These are phyloP conservation scores for Rhinopomastus cyanomelas DNA, from an alignment of 2,113 vertebrate genomes.

Conservation along the genomic window DNA sequence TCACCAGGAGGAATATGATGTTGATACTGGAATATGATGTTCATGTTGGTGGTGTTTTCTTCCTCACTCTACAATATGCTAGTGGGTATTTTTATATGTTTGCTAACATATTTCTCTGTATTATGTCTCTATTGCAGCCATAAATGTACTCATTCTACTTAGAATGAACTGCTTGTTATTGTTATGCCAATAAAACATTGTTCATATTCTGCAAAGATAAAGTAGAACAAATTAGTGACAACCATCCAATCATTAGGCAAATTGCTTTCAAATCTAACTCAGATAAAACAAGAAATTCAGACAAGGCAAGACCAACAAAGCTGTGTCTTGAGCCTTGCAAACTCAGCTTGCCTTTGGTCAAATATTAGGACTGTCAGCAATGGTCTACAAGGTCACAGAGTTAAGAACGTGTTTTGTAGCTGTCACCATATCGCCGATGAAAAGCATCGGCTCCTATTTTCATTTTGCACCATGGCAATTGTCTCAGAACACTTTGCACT, in stretches of 20 bases:
- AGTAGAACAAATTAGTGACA: neutral
- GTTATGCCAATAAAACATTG: neutral
- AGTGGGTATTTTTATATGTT: neutral
- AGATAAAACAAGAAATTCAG: neutral
- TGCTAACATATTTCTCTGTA: neutral
- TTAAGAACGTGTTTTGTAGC: neutral
- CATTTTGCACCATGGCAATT: neutral
- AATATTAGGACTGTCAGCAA: neutral
- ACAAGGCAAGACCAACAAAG: neutral
- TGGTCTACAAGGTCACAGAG: neutral
- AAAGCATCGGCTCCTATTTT: neutral
- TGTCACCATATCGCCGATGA: neutral
- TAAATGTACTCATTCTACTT: neutral
- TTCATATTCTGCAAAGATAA: neutral
- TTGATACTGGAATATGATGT: neutral
- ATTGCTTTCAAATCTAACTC: neutral
- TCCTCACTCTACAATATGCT: fast-evolving
- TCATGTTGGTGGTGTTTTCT: neutral
- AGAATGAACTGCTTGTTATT: neutral
- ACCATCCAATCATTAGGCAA: fast-evolving
- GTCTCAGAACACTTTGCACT: neutral
- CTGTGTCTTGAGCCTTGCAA: neutral
- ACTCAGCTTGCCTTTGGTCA: neutral
- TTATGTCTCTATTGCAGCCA: neutral
- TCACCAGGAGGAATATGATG: neutral